Conservation (phyloP, 2,888 invertebrate genomes). For the Morpho deidamia region DNA sequence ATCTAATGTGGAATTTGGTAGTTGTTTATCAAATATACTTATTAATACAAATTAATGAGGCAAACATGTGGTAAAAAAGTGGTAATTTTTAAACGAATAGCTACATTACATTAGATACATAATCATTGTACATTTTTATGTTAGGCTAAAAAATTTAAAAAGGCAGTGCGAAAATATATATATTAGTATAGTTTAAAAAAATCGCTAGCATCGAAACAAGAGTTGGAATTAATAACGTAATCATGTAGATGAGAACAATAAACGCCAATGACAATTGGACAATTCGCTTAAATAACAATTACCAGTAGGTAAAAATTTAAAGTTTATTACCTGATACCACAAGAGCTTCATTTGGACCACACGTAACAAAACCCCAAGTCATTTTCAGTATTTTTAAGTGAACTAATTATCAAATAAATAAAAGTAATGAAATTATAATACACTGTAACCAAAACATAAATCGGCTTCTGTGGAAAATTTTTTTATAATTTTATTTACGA, state of each 20-base stretch:
- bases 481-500: no score
- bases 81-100: no score
- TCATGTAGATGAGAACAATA: not conserved
- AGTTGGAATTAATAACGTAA: not conserved
- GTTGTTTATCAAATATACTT: no score
- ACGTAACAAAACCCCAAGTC: constrained; percentile 95
- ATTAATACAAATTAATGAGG: no score
- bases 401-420: constrained; percentile 23
- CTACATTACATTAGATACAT: no score
- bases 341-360: constrained; percentile 96
- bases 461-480: constrained; percentile 31
- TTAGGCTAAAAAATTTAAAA: not conserved
- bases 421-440: constrained; percentile 38
- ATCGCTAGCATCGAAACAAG: not conserved
- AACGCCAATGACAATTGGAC: not conserved
- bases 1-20: no score
- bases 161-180: not conserved
- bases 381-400: constrained; percentile 48
- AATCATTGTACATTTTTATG: no score
- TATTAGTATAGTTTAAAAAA: not conserved
- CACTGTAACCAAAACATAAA: constrained; percentile 47
- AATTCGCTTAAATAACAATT: not conserved
- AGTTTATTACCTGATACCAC: constrained; percentile 91
- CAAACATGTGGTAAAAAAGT: no score
- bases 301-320: not conserved